Evolutionary conservation across 1,140 invertebrate species (phyloP).

Genomic region (Magallana angulata): DNA sequence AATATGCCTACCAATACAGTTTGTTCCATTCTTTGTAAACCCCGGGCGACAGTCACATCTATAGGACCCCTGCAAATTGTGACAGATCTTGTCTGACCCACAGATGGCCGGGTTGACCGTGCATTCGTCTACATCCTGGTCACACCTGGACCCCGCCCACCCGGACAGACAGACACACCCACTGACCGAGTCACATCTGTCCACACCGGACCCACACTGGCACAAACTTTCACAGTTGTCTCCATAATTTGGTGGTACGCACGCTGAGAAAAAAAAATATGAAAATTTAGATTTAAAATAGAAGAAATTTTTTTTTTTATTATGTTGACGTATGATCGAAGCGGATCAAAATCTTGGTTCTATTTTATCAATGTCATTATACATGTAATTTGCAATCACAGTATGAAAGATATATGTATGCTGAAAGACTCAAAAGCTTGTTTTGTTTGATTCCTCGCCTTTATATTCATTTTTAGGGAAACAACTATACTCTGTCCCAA

Average conservation of each 20-base stretch:
- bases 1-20: slow-evolving; percentile 48
- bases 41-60: slow-evolving; percentile 57
- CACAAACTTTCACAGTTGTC: slow-evolving; percentile 59
- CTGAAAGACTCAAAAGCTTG: too few species aligned
- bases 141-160: slow-evolving; percentile 65
- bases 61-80: slow-evolving; percentile 58
- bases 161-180: slow-evolving; percentile 67
- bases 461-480: too few species aligned
- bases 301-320: too few species aligned
- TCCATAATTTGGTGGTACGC: slow-evolving; percentile 59
- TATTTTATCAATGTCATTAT: too few species aligned
- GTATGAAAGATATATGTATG: too few species aligned
- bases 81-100: slow-evolving; percentile 44
- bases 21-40: slow-evolving; percentile 35
- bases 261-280: slow-evolving; percentile 48
- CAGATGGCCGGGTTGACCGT: slow-evolving; percentile 31
- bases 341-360: too few species aligned
- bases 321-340: too few species aligned
- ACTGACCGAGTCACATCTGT: slow-evolving; percentile 53
- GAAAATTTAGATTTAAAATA: too few species aligned
- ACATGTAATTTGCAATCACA: too few species aligned
- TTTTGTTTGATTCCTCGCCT: too few species aligned
- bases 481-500: too few species aligned
- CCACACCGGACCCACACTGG: slow-evolving; percentile 57
- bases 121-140: slow-evolving; percentile 66